Percentiles rank a stretch among this genome's conserved stretches.
phyloP scores from a whole-genome alignment of 2,888 invertebrate species.

The Strigamia crassipes region DNA sequence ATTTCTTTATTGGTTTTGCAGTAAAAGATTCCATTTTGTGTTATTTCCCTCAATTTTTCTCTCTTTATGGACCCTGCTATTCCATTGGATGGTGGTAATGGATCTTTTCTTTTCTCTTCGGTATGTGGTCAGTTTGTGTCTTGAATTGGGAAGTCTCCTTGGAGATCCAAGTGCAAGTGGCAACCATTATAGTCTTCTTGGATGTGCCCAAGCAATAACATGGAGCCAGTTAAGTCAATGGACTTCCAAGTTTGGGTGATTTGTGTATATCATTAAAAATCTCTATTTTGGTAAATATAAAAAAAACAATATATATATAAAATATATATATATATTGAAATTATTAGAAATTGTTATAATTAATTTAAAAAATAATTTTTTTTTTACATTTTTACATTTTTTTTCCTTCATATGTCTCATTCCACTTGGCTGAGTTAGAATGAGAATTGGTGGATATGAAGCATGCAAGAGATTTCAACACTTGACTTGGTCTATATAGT shows the following conservation, averaged over 20 bases:
- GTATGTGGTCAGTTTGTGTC: conserved; percentile 34
- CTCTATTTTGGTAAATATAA: not conserved
- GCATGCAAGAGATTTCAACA: conserved; percentile 15
- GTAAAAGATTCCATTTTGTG: not conserved
- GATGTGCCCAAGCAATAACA: conserved; percentile 19
- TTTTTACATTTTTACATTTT: not conserved
- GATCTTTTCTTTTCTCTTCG: conserved; percentile 22
- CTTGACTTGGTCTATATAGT: not conserved
- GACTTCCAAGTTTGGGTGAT: not conserved
- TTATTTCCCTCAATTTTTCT: conserved; percentile 6
- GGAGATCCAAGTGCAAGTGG: conserved; percentile 4
- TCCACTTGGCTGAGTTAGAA: not conserved
- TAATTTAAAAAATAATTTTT: not conserved
- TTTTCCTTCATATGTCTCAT: not conserved
- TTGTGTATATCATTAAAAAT: conserved; percentile 11
- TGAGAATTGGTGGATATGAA: conserved; percentile 23
- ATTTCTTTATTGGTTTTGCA: not conserved
- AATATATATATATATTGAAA: no score
- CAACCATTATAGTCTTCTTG: conserved; percentile 23
- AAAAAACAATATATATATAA: no score
- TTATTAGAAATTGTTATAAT: no score
- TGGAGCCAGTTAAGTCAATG: conserved; percentile 12
- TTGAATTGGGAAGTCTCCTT: conserved; percentile 13
- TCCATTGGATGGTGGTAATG: conserved; percentile 31
- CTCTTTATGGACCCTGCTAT: not conserved